Evolutionary conservation across 1,140 invertebrate genomes (phyloP).

Genomic region (Teleogryllus occipitalis): DNA sequence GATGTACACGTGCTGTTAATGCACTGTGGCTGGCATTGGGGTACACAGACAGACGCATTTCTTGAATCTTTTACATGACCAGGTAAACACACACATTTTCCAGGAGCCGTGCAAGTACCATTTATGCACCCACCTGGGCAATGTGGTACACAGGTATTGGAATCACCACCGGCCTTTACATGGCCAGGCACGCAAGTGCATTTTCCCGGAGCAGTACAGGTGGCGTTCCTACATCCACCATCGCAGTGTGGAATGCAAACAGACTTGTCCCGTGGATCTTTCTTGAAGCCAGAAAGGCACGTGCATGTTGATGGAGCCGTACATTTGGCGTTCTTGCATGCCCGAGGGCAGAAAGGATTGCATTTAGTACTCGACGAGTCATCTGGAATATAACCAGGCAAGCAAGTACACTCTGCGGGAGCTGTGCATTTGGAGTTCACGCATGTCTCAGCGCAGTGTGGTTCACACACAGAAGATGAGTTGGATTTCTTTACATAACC

Average conservation of each 20-base stretch:
- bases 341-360: conserved; percentile 23
- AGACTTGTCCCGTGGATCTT: conserved; percentile 21
- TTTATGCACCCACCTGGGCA: conserved; percentile 25
- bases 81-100: conserved; percentile 15
- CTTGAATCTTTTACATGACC: conserved; percentile 21
- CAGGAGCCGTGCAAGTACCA: conserved; percentile 22
- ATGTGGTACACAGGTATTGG: background rate
- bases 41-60: conserved; percentile 39
- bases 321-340: conserved; percentile 38
- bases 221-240: conserved; percentile 22
- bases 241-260: conserved; percentile 24
- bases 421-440: conserved; percentile 11
- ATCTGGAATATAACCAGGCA: conserved; percentile 22
- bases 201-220: conserved; percentile 17
- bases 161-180: background rate
- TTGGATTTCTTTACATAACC: conserved; percentile 18
- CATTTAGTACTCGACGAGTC: background rate
- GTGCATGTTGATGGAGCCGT: conserved; percentile 34
- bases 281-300: conserved; percentile 26
- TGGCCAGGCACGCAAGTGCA: background rate
- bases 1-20: conserved; percentile 46
- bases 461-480: conserved; percentile 17
- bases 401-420: conserved; percentile 8
- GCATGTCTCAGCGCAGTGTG: conserved; percentile 7
- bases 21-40: conserved; percentile 49